phyloP scores from a whole-genome alignment of 2,888 invertebrate species.

The Napeogenes sylphis region DNA sequence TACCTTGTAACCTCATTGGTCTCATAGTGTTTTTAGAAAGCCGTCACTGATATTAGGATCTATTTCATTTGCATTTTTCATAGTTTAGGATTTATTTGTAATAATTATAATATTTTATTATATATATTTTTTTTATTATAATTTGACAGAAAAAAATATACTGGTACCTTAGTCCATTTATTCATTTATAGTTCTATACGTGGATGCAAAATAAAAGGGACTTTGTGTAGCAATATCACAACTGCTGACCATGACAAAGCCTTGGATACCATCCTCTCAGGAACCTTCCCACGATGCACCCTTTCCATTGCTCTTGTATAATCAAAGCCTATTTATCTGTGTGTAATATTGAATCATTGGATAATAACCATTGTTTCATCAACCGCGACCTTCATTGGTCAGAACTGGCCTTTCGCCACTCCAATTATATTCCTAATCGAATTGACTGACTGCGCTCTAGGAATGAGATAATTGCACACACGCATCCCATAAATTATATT shows the following conservation, averaged over 20 bases:
- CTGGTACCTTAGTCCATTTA: too few species aligned
- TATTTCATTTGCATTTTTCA: too few species aligned
- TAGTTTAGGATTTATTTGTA: too few species aligned
- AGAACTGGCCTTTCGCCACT: slow-evolving; percentile 55
- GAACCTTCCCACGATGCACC: slow-evolving; percentile 7
- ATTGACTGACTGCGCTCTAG: slow-evolving; percentile 64
- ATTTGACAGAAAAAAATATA: too few species aligned
- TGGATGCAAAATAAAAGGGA: not conserved
- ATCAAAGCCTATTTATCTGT: slow-evolving; percentile 80
- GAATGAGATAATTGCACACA: slow-evolving; percentile 71
- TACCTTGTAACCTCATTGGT: too few species aligned
- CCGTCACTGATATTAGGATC: too few species aligned
- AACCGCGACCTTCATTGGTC: slow-evolving; percentile 46
- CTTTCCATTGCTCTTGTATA: slow-evolving; percentile 16
- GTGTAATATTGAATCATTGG: slow-evolving; percentile 20
- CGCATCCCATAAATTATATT: slow-evolving; percentile 55
- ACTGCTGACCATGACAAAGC: slow-evolving; percentile 38
- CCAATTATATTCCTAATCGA: slow-evolving; percentile 71
- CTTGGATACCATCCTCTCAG: slow-evolving; percentile 18
- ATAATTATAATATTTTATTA: too few species aligned
- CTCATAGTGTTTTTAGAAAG: too few species aligned
- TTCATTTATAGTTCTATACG: too few species aligned
- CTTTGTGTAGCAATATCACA: not conserved
- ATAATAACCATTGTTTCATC: slow-evolving; percentile 21
- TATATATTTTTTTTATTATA: too few species aligned